phyloP scores from a whole-genome alignment of 2,113 vertebrate genomes.

The Corapipo altera region DNA sequence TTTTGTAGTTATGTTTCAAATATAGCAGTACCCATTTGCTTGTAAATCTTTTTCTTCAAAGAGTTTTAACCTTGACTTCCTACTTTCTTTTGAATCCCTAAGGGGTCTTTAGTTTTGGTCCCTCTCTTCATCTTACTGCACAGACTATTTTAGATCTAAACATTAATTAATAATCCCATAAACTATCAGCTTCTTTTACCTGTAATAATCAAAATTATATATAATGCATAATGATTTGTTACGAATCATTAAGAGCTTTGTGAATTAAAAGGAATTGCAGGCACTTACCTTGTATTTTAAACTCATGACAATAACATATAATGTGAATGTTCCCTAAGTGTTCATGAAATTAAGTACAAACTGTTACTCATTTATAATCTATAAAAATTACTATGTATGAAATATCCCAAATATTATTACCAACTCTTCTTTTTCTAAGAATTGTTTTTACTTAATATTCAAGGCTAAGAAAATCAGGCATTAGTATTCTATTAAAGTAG shows the following conservation, averaged over 20 bases:
- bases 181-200: background rate
- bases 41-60: background rate
- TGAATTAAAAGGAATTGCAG: background rate
- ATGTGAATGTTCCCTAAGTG: background rate
- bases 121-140: background rate
- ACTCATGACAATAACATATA: background rate
- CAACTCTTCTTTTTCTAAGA: background rate
- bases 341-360: background rate
- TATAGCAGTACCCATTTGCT: background rate
- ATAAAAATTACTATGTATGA: background rate
- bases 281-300: background rate
- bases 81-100: background rate
- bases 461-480: background rate
- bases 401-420: background rate
- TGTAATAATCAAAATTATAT: background rate
- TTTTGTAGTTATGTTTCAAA: background rate
- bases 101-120: background rate
- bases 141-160: background rate
- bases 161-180: background rate
- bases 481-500: background rate
- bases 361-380: background rate
- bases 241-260: background rate
- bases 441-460: background rate
- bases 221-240: background rate
- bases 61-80: background rate